Conservation (phyloP, 2,797 vertebrate genomes). For the Cossypha heuglini region DNA sequence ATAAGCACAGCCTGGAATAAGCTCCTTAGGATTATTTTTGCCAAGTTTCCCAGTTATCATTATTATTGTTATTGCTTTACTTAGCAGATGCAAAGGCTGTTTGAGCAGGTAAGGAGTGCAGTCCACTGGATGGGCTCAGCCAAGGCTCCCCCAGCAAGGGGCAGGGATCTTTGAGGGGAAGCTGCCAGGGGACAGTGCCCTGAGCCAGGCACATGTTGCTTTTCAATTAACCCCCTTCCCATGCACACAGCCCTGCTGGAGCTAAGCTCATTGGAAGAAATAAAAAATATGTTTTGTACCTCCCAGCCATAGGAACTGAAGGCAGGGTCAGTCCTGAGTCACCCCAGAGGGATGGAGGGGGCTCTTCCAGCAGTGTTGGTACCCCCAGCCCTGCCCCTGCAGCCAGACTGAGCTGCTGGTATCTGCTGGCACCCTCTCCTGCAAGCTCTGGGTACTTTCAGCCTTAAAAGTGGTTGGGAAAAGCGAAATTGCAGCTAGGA, state of each 20-base stretch:
- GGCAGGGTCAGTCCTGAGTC: background rate
- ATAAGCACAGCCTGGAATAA: slow-evolving; percentile 4
- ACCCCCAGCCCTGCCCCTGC: background rate
- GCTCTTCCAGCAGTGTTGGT: background rate
- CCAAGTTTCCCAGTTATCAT: slow-evolving; percentile 17
- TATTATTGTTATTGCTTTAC: background rate
- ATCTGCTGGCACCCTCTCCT: background rate
- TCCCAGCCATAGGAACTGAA: background rate
- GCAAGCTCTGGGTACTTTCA: background rate
- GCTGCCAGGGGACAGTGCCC: background rate
- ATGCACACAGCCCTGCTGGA: background rate
- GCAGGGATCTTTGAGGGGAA: background rate
- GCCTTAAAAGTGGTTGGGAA: background rate
- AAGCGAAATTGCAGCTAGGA: background rate
- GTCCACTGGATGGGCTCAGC: background rate
- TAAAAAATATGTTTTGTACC: background rate
- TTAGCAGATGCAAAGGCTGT: background rate
- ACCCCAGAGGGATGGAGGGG: background rate
- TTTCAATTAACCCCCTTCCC: slow-evolving; percentile 23
- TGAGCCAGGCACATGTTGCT: background rate
- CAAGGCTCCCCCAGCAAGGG: background rate
- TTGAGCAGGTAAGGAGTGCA: background rate
- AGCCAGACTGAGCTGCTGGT: background rate
- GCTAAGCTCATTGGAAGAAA: background rate
- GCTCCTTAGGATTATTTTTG: slow-evolving; percentile 54